Conservation (phyloP, 2,797 vertebrate genomes). For the Lateolabrax maculatus region DNA sequence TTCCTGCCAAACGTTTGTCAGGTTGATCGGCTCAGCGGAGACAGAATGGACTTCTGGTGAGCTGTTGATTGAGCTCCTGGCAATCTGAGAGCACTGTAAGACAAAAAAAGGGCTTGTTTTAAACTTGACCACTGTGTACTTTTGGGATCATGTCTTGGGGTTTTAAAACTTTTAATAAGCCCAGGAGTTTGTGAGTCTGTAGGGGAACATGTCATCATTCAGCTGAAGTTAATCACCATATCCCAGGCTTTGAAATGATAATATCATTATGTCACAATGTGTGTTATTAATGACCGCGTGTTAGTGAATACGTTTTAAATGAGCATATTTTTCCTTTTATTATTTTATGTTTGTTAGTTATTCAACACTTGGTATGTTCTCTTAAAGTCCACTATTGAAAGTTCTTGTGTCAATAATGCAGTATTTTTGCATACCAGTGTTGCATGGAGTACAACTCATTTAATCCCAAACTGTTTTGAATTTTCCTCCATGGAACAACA, state of each 20-base stretch:
- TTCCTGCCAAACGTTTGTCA: conserved; percentile 60
- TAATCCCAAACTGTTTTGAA: background rate
- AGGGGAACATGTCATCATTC: conserved; percentile 31
- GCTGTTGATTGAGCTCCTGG: conserved; percentile 45
- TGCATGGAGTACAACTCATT: background rate
- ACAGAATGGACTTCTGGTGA: conserved; percentile 46
- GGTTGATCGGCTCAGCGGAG: conserved; percentile 52
- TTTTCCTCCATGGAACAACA: background rate
- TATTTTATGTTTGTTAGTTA: conserved; percentile 2
- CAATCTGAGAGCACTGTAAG: conserved; percentile 18
- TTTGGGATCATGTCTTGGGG: conserved; percentile 32
- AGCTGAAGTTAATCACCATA: conserved; percentile 37
- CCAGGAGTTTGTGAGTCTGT: conserved; percentile 38
- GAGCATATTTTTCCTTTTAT: background rate
- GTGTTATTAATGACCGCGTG: conserved; percentile 21
- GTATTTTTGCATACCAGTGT: background rate
- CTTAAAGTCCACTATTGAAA: background rate
- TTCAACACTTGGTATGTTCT: background rate
- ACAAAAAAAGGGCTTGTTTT: conserved; percentile 42
- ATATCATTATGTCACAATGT: conserved; percentile 16
- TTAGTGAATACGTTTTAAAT: conserved; percentile 18
- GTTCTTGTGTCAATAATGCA: background rate
- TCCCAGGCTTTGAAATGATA: conserved; percentile 19
- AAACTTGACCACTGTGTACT: conserved; percentile 44
- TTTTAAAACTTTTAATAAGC: conserved; percentile 60